Evolutionary conservation across 1,140 invertebrate species (phyloP).

Genomic region (Potamilus streckersoni): DNA sequence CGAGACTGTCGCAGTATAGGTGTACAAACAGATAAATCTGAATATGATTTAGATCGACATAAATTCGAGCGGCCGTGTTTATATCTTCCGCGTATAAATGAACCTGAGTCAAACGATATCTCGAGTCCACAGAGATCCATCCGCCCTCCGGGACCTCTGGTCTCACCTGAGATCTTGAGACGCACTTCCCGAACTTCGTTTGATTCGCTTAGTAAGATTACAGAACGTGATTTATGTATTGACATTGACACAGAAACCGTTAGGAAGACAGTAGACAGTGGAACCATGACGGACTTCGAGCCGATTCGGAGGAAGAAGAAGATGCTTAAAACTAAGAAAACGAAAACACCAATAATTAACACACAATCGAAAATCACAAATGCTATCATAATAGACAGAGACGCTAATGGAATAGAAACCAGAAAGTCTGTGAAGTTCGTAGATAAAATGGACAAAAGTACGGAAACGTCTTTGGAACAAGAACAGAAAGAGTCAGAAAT

Average conservation of each 20-base stretch:
- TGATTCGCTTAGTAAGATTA: not conserved
- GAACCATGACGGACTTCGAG: not conserved
- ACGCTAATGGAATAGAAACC: not conserved
- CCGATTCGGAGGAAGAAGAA: not conserved
- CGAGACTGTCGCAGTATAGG: slow-evolving; percentile 22
- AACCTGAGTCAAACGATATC: too few relatives aligned
- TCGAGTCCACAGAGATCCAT: too few relatives aligned
- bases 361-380: slow-evolving; percentile 24
- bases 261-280: slow-evolving; percentile 1
- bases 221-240: too few relatives aligned
- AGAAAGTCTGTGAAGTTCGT: not conserved
- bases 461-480: slow-evolving; percentile 8
- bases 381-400: slow-evolving; percentile 14
- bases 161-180: slow-evolving; percentile 11
- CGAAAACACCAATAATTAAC: slow-evolving; percentile 6
- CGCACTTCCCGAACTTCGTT: slow-evolving; percentile 18
- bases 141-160: not conserved
- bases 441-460: slow-evolving; percentile 4
- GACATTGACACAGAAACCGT: too few relatives aligned
- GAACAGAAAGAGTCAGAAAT: slow-evolving; percentile 3
- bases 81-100: too few relatives aligned
- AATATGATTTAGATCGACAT: not conserved
- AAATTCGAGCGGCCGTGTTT: too few relatives aligned
- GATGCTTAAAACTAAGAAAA: slow-evolving; percentile 6
- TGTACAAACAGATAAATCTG: slow-evolving; percentile 14